phyloP scores from a whole-genome alignment of 2,888 invertebrate species.

The Willowsia nigromaculata region DNA sequence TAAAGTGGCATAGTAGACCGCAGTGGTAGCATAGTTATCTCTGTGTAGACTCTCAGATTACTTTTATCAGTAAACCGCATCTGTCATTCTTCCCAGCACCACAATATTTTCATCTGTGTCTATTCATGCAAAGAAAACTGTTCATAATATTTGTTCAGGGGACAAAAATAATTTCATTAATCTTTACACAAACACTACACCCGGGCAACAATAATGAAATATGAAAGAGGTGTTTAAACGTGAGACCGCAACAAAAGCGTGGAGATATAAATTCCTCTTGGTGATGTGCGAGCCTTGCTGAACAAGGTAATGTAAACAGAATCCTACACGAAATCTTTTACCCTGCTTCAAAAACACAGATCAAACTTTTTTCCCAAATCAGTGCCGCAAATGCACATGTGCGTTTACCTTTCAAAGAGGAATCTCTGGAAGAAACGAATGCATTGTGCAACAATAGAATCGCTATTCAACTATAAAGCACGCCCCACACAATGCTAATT shows the following conservation, averaged over 20 bases:
- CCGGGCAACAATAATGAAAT: not conserved
- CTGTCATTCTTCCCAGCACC: conserved; percentile 32
- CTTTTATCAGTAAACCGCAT: conserved; percentile 36
- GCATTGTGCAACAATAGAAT: not conserved
- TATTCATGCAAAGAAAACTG: conserved; percentile 37
- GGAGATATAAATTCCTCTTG: not conserved
- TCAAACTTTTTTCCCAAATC: not conserved
- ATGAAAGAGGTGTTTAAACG: conserved; percentile 3
- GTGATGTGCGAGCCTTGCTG: not conserved
- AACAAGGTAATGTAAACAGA: conserved; percentile 1
- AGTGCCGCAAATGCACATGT: not conserved
- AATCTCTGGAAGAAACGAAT: not conserved
- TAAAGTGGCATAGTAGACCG: not conserved
- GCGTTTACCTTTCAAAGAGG: not conserved
- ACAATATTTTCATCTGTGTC: conserved; percentile 53
- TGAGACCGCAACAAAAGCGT: conserved; percentile 5
- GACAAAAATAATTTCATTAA: conserved; percentile 61
- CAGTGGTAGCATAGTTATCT: not conserved
- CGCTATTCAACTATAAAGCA: not conserved
- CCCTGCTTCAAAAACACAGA: not conserved
- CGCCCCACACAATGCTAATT: not conserved
- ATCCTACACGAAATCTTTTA: not conserved
- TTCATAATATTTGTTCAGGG: conserved; percentile 62
- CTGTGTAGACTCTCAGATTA: not conserved
- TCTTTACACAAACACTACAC: conserved; percentile 9